phyloP scores from a whole-genome alignment of 2,797 vertebrate species.

The Geotria australis region DNA sequence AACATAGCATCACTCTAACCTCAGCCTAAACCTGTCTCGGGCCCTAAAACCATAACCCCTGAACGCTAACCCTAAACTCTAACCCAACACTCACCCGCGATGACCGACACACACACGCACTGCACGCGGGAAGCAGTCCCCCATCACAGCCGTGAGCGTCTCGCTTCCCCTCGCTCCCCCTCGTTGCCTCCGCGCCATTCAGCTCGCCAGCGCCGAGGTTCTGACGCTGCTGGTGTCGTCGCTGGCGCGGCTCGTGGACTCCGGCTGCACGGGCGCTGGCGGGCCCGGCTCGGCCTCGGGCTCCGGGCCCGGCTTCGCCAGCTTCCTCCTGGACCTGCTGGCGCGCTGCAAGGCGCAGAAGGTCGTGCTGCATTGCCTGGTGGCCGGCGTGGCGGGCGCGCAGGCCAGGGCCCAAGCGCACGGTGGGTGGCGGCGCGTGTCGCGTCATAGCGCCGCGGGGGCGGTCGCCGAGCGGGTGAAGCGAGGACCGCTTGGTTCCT shows the following conservation, averaged over 20 bases:
- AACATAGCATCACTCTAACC: no score
- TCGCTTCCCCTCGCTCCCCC: no score
- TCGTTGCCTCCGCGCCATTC: neutral
- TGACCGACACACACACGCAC: no score
- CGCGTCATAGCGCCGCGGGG: neutral
- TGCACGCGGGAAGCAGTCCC: no score
- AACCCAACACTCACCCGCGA: no score
- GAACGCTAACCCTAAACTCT: no score
- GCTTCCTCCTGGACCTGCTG: constrained; percentile 72
- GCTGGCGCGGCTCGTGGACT: constrained; percentile 55
- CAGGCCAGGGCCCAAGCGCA: constrained; percentile 9
- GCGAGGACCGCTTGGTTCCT: no score
- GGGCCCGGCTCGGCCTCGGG: constrained; percentile 9
- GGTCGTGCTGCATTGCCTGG: constrained; percentile 68
- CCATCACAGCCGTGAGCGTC: no score
- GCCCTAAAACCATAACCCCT: no score
- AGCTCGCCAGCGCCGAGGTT: constrained; percentile 63
- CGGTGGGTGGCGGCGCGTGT: no score
- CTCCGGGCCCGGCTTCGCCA: neutral
- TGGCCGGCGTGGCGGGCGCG: constrained; percentile 78
- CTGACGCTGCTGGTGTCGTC: constrained; percentile 70
- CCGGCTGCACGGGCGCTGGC: constrained; percentile 8
- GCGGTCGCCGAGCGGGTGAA: no score
- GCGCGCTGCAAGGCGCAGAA: constrained; percentile 97
- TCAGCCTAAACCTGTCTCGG: no score